Conservation (phyloP, 2,797 vertebrate species). For the Galago senegalensis region DNA sequence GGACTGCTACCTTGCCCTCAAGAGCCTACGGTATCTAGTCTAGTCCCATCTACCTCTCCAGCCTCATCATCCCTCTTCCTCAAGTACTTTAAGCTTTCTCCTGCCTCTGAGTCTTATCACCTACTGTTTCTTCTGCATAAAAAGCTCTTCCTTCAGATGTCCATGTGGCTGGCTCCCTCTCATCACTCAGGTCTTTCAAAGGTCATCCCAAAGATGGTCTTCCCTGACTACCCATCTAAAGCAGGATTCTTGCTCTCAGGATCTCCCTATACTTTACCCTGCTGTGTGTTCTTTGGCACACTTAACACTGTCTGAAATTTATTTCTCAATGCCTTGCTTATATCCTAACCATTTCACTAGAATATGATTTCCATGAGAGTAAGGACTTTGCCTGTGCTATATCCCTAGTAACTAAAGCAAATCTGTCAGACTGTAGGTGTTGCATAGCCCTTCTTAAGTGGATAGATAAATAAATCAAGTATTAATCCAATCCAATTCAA, state of each 20-base stretch:
- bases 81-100: background rate
- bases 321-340: background rate
- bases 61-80: background rate
- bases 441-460: slow-evolving; percentile 3
- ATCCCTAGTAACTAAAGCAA: background rate
- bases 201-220: background rate
- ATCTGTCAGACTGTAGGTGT: background rate
- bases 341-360: background rate
- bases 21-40: background rate
- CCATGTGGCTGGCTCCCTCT: background rate
- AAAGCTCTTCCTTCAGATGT: background rate
- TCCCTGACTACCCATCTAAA: background rate
- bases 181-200: background rate
- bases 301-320: background rate
- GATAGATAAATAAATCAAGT: slow-evolving; percentile 11
- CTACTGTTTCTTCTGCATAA: background rate
- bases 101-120: background rate
- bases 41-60: background rate
- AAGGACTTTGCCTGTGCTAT: background rate
- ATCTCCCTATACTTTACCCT: background rate
- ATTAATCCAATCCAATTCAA: background rate
- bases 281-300: background rate
- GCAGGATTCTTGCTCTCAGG: background rate
- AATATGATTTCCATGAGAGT: background rate
- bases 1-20: background rate